Conservation (phyloP, 2,888 invertebrate genomes). For the Chrysolina haemoptera region DNA sequence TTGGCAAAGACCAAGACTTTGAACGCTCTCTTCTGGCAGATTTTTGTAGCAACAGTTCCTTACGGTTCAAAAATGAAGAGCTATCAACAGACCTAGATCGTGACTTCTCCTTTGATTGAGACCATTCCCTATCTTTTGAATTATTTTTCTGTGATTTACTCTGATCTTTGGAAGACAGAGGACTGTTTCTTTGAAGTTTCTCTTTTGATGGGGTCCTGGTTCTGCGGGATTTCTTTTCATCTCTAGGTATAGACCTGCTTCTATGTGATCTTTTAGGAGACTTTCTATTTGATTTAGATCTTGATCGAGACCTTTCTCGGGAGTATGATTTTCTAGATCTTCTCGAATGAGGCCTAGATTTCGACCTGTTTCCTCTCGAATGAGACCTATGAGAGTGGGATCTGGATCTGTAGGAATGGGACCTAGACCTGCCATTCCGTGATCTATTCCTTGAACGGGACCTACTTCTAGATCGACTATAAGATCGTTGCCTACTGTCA, state of each 20-base stretch:
- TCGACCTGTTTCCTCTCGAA: constrained; percentile 57
- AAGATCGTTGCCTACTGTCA: constrained; percentile 29
- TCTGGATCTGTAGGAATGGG: constrained; percentile 50
- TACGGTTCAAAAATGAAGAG: constrained; percentile 65
- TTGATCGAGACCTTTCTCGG: constrained; percentile 6
- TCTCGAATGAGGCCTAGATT: constrained; percentile 49
- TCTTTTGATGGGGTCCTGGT: constrained; percentile 37
- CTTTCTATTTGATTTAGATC: constrained; percentile 39
- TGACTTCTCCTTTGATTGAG: constrained; percentile 37
- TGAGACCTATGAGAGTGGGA: constrained; percentile 53
- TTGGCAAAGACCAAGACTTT: constrained; percentile 76
- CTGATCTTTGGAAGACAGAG: constrained; percentile 26
- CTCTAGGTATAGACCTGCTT: constrained; percentile 49
- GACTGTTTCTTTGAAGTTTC: constrained; percentile 34
- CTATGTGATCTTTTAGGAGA: constrained; percentile 45
- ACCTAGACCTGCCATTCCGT: constrained; percentile 60
- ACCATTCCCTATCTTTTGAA: constrained; percentile 8
- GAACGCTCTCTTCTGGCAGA: constrained; percentile 67
- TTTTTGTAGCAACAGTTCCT: constrained; percentile 58
- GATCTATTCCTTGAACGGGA: constrained; percentile 43
- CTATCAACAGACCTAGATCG: constrained; percentile 62
- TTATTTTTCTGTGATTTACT: constrained; percentile 30
- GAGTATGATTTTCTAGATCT: constrained; percentile 26
- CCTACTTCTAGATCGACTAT: constrained; percentile 26
- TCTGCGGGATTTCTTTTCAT: constrained; percentile 30